Evolutionary conservation across 2,888 invertebrate species (phyloP).

Genomic region (Sepioteuthis lessoniana): DNA sequence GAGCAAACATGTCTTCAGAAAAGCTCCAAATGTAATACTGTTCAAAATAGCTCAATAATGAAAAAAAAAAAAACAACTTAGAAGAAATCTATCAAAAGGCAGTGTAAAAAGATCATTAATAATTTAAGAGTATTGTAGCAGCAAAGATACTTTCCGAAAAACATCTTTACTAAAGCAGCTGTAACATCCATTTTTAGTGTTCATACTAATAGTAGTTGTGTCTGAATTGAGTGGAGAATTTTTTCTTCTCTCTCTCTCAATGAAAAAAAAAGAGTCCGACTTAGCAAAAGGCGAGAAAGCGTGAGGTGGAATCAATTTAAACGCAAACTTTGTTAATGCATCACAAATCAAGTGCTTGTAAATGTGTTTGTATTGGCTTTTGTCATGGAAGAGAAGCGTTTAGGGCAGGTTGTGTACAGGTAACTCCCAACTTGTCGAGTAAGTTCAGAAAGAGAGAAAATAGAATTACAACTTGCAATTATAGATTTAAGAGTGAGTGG

Average conservation of each 20-base stretch:
- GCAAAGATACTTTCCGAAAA: neutral
- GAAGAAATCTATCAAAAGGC: neutral
- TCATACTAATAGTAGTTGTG: neutral
- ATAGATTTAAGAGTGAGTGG: no score
- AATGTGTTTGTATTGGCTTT: neutral
- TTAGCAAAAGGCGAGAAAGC: neutral
- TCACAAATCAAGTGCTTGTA: neutral
- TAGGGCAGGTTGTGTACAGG: neutral
- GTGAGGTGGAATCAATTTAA: neutral
- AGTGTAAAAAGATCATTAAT: constrained; percentile 11
- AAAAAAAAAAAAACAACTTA: no score
- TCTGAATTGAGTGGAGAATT: neutral
- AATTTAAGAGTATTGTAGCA: neutral
- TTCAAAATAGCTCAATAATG: no score
- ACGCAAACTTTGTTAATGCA: neutral
- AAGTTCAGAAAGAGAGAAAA: no score
- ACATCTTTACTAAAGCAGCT: neutral
- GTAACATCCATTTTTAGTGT: neutral
- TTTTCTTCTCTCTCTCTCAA: no score
- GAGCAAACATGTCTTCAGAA: no score
- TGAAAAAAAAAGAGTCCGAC: neutral
- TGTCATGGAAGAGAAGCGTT: neutral
- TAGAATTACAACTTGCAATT: no score
- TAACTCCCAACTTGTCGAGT: neutral
- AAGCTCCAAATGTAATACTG: no score